Evolutionary conservation across 2,888 invertebrate species (phyloP), one percentile per base, ranked within the genome.

Genomic region (Yponomeuta malinellus): DNA sequence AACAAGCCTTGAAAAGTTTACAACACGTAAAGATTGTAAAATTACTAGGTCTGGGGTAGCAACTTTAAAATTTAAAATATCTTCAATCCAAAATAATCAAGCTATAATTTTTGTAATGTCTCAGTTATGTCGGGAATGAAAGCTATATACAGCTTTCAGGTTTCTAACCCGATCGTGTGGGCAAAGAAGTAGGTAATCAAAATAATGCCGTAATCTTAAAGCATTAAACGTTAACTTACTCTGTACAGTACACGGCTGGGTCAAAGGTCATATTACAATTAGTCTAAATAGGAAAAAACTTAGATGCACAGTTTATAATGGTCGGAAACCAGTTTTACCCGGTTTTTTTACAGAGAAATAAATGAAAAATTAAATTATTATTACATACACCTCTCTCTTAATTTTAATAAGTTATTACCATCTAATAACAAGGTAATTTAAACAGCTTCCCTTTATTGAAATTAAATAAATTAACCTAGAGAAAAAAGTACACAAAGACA

Each of bases 331-430:
- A 31, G 29, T 4, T 64, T 64, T 6, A 64, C 4, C 52, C 52
- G 15, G 52, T 59, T 59, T 59, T 52, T 59, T 59, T 59, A 15
- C 15, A 59, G 52, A 12, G 15, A 59, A 59, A 59, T 59, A 59
- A 59, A 59, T 64, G 64, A 64, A n/a, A 29, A 67, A 43, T 64
- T 29, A 64, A 64, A 64, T 23, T 64, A 64, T 10, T 33, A 66
- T 67, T 67, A 43, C 37, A 43, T 48, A 65, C 68, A 68, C 68
- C 68, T 52, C 68, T 68, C 52, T 31, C 68, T 68, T 68, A 68
- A 52, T 68, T 66, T 68, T 68, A 68, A 52, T 68, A 52, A 68
- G 10, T 68, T 65, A 65, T 65, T 52, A 68, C 23, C 29, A 68
- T 52, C 59, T 68, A 68, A 68, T 59, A 68, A 68, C 68, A 68